phyloP scores from a whole-genome alignment of 1,140 invertebrate species.

The Anadara kagoshimensis region DNA sequence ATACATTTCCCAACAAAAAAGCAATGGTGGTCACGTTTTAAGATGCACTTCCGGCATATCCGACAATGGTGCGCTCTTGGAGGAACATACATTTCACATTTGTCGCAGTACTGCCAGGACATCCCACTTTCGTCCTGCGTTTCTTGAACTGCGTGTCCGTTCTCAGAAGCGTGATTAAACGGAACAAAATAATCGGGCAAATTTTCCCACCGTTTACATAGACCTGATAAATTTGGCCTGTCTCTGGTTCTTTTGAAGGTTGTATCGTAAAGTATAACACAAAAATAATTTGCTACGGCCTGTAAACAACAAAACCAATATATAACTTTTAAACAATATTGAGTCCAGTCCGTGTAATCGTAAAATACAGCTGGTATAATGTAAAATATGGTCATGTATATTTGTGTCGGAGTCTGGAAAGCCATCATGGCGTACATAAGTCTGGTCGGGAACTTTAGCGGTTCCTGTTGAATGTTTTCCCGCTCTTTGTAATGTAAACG shows the following conservation, averaged over 20 bases:
- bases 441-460: no score
- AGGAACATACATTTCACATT: conserved; percentile 38
- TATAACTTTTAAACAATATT: conserved; percentile 49
- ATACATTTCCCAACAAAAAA: conserved; percentile 92
- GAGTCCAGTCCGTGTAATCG: conserved; percentile 31
- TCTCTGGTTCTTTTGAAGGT: conserved; percentile 30
- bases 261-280: conserved; percentile 37
- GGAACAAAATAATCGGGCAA: conserved; percentile 37
- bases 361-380: conserved; percentile 45
- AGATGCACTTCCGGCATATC: conserved; percentile 80
- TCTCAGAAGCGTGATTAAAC: neutral
- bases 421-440: conserved; percentile 21
- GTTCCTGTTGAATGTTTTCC: no score
- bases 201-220: conserved; percentile 7
- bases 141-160: conserved; percentile 1
- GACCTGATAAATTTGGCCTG: conserved; percentile 18
- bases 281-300: conserved; percentile 48
- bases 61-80: conserved; percentile 51
- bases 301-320: conserved; percentile 39
- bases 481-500: no score
- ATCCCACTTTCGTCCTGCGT: conserved; percentile 16
- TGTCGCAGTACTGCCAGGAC: conserved; percentile 41
- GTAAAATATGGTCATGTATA: conserved; percentile 38
- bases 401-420: conserved; percentile 42
- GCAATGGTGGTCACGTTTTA: conserved; percentile 96